phyloP scores from a whole-genome alignment of 2,113 vertebrate genomes.

The Pavo muticus region DNA sequence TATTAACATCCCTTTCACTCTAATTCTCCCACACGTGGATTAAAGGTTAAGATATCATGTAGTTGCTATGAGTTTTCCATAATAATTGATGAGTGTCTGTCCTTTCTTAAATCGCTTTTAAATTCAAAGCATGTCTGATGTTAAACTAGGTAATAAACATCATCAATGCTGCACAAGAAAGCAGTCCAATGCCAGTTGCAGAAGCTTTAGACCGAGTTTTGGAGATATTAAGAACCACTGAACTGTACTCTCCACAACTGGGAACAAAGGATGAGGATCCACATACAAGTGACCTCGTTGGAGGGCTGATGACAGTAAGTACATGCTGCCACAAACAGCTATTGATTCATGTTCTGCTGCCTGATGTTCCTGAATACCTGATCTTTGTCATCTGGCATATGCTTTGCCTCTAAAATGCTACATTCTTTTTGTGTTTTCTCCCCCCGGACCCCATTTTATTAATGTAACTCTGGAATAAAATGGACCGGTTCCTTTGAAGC shows the following conservation, averaged over 20 bases:
- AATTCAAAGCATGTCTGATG: slow-evolving; percentile 7
- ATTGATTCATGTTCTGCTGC: background rate
- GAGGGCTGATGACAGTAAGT: slow-evolving; percentile 94
- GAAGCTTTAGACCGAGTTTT: slow-evolving; percentile 95
- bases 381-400: background rate
- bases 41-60: background rate
- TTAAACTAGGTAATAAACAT: slow-evolving; percentile 92
- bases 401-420: background rate
- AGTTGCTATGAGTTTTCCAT: background rate
- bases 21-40: background rate
- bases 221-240: slow-evolving; percentile 96
- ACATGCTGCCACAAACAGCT: background rate
- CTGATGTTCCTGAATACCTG: background rate
- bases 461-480: background rate
- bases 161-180: slow-evolving; percentile 96
- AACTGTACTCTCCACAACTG: slow-evolving; percentile 95
- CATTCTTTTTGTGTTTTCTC: background rate
- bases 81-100: background rate
- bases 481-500: background rate
- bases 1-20: background rate
- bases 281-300: slow-evolving; percentile 94
- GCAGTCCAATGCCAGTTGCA: slow-evolving; percentile 91
- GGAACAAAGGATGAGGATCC: slow-evolving; percentile 94
- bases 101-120: background rate
- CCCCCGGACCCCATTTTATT: accelerated